These are phyloP conservation scores for Scolopax rusticola DNA, from an alignment of 2,797 vertebrate genomes.

Conservation along the genomic window DNA sequence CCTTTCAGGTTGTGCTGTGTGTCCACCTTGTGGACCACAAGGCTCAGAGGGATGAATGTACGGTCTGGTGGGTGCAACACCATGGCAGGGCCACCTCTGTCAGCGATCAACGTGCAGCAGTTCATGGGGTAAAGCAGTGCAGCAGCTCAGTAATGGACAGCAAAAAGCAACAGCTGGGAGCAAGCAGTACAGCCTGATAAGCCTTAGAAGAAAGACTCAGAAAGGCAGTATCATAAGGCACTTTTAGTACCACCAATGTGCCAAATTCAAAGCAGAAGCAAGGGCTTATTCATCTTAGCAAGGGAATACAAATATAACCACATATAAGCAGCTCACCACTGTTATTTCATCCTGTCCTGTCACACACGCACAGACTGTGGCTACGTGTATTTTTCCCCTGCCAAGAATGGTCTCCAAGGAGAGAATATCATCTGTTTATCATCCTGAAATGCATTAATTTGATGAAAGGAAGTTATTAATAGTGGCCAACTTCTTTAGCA, in stretches of 20 bases:
- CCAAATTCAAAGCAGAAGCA: neutral
- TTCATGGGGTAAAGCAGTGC: neutral
- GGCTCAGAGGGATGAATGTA: neutral
- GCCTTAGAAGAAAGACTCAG: neutral
- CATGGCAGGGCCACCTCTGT: neutral
- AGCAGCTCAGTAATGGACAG: neutral
- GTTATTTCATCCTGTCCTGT: neutral
- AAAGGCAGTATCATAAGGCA: neutral
- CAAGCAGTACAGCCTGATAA: neutral
- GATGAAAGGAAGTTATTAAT: conserved; percentile 36
- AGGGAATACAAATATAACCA: neutral
- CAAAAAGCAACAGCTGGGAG: neutral
- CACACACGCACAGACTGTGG: neutral
- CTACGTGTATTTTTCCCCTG: neutral
- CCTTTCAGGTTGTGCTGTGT: neutral
- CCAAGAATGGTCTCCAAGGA: conserved; percentile 33
- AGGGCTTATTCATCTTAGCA: neutral
- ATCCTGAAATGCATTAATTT: conserved; percentile 17
- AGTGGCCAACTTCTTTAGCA: neutral
- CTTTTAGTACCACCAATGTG: neutral
- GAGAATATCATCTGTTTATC: neutral
- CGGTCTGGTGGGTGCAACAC: neutral
- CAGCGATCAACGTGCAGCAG: neutral
- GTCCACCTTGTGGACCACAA: neutral
- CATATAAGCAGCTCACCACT: neutral